Evolutionary conservation across 2,797 vertebrate genomes (phyloP), one percentile per base, ranked within the genome.

Genomic region (Argya squamiceps): DNA sequence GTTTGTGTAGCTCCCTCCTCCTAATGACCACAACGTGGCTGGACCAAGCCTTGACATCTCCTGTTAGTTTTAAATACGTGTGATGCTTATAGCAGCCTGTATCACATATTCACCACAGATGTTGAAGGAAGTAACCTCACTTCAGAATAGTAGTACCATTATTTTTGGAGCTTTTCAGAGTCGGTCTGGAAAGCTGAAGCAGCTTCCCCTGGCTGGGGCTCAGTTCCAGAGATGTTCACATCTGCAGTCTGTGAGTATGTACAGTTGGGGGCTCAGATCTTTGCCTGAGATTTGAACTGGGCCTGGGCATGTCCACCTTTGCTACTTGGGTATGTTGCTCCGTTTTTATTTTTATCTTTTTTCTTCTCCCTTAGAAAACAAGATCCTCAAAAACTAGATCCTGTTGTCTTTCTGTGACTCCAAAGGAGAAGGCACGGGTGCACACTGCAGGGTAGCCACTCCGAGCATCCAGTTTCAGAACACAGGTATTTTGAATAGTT

Each of bases 31-130:
- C 93, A 96, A 81, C 78, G 76, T 89, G 94, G 62, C 94, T 93
- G 89, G 73, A 95, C 92, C 92, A 79, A 96, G 43, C 74, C 77
- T 93, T 76, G 89, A 92, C 94, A 94, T 96, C 94, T 93, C 81
- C 77, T 89, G 77, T 92, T 93, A 78, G 79, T 59, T 96, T 94
- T 96, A 94, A 93, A 92, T 91, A 92, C 1, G 91, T 96, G 92
- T 84, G 88, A 81, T 95, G 74, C 89, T 92, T 82, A 76, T 30
- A 86, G 69, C 87, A 83, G 94, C 84, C 92, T 27, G 8, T 78
- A 88, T 92, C 89, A 76, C 89, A 88, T 95, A 95, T 93, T 93
- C 87, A 81, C 82, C 94, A 90, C 94, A 95, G 96, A 95, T 96
- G 93, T 96, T 65, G 88, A 78, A 88, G 91, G 91, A 93, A 76